Percentiles rank a stretch among this genome's conserved stretches.
Conservation (phyloP, 2,888 invertebrate species). For the Eilema griseolum region DNA sequence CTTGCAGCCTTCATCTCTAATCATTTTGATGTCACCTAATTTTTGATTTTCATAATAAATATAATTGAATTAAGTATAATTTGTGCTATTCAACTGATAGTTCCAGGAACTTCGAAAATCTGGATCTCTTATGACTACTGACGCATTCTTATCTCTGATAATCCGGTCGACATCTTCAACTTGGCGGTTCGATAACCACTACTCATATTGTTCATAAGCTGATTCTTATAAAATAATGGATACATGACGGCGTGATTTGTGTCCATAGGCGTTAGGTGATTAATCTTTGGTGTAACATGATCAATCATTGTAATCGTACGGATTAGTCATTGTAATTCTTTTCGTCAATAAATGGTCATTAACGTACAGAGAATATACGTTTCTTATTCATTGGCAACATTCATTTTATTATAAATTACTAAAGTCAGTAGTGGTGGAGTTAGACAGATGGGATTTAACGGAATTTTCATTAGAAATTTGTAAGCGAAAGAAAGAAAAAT, state of each 20-base stretch:
- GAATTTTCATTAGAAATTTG: too few species aligned
- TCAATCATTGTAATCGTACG: constrained; percentile 2
- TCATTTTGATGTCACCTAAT: too few species aligned
- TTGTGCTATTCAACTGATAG: too few species aligned
- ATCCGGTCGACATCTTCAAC: neutral
- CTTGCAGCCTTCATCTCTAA: too few species aligned
- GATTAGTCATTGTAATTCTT: constrained; percentile 4
- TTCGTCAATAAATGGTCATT: constrained; percentile 2
- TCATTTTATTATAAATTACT: neutral
- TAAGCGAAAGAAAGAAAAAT: too few species aligned
- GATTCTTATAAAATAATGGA: neutral
- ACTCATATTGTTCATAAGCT: neutral
- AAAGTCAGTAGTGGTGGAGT: neutral
- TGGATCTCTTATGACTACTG: neutral
- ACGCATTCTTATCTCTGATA: neutral
- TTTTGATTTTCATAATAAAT: too few species aligned
- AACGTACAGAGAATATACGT: neutral
- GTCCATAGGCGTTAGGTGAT: neutral
- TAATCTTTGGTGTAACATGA: constrained; percentile 1
- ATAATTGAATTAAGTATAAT: too few species aligned
- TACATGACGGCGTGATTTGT: constrained; percentile 4
- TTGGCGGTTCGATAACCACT: neutral
- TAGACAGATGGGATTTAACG: neutral
- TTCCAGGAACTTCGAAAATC: too few species aligned
- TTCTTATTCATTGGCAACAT: neutral